Evolutionary conservation across 2,797 vertebrate species (phyloP), one percentile per base, ranked within the genome.

Genomic region (Coregonus sp.): DNA sequence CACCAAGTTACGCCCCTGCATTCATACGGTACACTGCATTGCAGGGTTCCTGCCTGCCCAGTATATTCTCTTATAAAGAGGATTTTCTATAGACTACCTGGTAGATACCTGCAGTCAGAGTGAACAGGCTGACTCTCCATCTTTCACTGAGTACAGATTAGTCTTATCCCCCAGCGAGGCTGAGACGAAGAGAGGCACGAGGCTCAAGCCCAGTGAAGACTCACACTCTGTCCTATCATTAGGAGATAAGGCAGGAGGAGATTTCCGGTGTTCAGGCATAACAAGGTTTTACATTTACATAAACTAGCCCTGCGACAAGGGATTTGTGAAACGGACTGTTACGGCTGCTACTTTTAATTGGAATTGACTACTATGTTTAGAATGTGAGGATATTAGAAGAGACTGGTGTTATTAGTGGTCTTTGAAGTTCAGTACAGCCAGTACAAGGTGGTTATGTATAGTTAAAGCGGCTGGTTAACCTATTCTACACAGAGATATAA

Each of bases 221-320:
- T 54, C 66, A 73, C 65, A 47, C 40, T 47, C 40, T 65, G 77
- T 59, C 66, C 77, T 54, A 76, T 76, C 65, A 73, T 78, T 73
- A 78, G 70, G 52, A 59, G 74, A 82, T 79, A 76, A 82, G 70
- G 56, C 16, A 20, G 20, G n/a, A 63, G 33, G 18, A 70, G 47
- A 70, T 56, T 70, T 72, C 70, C 70, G 50, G 50, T 72, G 50
- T 76, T 47, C 51, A 51, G 29, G 15, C 72, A 74, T 59, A 73
- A 74, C 67, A 76, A 70, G 82, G 66, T 69, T 72, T 75, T 75
- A 51, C 47, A 73, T 83, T 78, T 75, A 67, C 77, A 82, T 78
- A 76, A 69, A 82, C 66, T 65, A 73, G 67, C 67, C 63, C 59
- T 68, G 50, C 72, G 52, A 75, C 76, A 73, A 73, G 74, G 74